A percentile compares a stretch with the other conserved stretches of the same genome.
phyloP scores from a whole-genome alignment of 2,113 vertebrate species.

The Sakesphorus luctuosus region DNA sequence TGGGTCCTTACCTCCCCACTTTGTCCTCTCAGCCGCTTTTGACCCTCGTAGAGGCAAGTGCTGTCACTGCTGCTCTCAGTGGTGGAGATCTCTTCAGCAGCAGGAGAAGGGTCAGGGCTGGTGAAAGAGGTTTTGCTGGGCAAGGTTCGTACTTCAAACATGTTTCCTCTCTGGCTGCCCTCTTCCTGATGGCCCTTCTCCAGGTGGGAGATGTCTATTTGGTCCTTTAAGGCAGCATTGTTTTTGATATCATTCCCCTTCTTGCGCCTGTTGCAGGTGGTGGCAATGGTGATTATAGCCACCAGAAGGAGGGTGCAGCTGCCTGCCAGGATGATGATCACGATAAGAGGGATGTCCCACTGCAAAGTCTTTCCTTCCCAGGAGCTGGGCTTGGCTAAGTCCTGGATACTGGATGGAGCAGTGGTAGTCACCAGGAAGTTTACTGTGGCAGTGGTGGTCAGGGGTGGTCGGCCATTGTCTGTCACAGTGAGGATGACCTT shows the following conservation, averaged over 20 bases:
- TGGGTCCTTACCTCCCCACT: constrained; percentile 84
- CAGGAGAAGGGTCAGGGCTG: constrained; percentile 73
- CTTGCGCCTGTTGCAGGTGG: constrained; percentile 89
- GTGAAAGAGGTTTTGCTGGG: constrained; percentile 83
- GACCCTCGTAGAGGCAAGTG: constrained; percentile 83
- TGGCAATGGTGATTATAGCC: constrained; percentile 92
- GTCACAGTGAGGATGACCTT: constrained; percentile 82
- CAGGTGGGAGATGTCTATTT: constrained; percentile 75
- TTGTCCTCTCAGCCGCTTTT: constrained; percentile 82
- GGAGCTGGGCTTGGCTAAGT: constrained; percentile 72
- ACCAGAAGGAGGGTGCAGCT: constrained; percentile 92
- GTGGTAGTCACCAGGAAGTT: constrained; percentile 85
- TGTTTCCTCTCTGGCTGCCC: constrained; percentile 81
- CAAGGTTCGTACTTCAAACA: constrained; percentile 87
- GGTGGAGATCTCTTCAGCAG: constrained; percentile 72
- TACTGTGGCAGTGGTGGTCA: constrained; percentile 85
- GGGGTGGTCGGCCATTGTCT: constrained; percentile 86
- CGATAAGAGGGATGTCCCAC: constrained; percentile 91
- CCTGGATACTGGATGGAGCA: constrained; percentile 77
- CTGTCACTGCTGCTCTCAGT: constrained; percentile 79
- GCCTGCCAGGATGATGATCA: constrained; percentile 91
- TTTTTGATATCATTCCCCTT: constrained; percentile 79
- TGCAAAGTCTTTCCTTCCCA: constrained; percentile 76
- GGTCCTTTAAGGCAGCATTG: constrained; percentile 73
- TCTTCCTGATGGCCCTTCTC: constrained; percentile 82